Evolutionary conservation across 2,888 invertebrate genomes (phyloP).

Genomic region (Lordiphosa fenestrarum): DNA sequence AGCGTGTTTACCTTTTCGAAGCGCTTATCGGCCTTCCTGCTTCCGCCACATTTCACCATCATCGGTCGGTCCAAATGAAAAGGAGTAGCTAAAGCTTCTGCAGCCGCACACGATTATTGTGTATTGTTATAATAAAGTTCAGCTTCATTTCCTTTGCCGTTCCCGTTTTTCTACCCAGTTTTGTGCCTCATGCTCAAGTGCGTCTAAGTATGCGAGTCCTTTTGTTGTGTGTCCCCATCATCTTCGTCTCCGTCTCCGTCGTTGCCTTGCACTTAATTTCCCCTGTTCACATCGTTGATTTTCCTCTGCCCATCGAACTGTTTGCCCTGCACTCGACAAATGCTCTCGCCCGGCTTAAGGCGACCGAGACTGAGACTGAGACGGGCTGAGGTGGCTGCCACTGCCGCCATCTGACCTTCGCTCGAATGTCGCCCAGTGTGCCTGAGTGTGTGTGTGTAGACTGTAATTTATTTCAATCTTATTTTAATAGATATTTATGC

Average conservation of each 20-base stretch:
- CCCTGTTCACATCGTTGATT: constrained; percentile 58
- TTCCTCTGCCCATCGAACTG: constrained; percentile 50
- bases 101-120: constrained; percentile 46
- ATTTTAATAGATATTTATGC: constrained; percentile 69
- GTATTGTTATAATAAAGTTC: constrained; percentile 66
- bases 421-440: constrained; percentile 1
- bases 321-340: constrained; percentile 55
- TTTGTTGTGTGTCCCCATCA: constrained; percentile 40
- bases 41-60: constrained; percentile 37
- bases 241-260: constrained; percentile 12
- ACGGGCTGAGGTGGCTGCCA: background rate
- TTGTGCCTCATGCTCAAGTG: constrained; percentile 46
- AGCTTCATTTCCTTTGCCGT: constrained; percentile 59
- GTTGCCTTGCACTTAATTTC: constrained; percentile 64
- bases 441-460: constrained; percentile 24
- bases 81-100: constrained; percentile 14
- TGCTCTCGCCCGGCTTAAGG: constrained; percentile 24
- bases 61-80: constrained; percentile 1
- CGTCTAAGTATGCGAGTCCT: constrained; percentile 54
- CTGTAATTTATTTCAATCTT: constrained; percentile 65
- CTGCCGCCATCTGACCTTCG: constrained; percentile 30
- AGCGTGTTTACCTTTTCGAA: constrained; percentile 27
- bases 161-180: background rate
- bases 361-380: constrained; percentile 7
- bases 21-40: constrained; percentile 40